Evolutionary conservation across 2,797 vertebrate genomes (phyloP).

Genomic region (Bovichtus variegatus): DNA sequence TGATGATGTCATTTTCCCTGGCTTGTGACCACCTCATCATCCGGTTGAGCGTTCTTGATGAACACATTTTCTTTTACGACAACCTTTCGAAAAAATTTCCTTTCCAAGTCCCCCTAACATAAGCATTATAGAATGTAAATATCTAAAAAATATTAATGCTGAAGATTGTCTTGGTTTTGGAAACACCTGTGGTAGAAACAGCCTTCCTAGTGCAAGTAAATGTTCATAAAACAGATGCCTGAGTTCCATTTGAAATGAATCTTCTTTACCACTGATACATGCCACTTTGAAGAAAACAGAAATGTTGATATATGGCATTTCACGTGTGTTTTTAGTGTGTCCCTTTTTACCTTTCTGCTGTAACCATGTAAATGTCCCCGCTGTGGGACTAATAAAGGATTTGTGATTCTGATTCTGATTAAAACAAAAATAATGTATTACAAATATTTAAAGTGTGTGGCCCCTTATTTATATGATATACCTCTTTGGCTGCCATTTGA

Average conservation of each 20-base stretch:
- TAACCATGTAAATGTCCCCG: too few relatives aligned
- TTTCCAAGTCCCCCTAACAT: neutral
- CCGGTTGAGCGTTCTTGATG: neutral
- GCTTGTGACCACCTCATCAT: constrained; percentile 9
- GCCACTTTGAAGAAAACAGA: neutral
- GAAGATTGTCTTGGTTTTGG: neutral
- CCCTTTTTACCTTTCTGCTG: too few relatives aligned
- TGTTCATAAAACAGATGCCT: neutral
- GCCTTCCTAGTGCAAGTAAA: neutral
- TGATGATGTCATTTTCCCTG: constrained; percentile 14
- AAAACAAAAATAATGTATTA: neutral
- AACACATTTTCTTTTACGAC: neutral
- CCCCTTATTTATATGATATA: neutral
- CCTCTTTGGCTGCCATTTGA: neutral
- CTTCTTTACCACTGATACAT: neutral
- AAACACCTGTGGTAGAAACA: neutral
- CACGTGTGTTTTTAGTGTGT: too few relatives aligned
- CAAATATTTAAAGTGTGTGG: neutral
- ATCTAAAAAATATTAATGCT: neutral
- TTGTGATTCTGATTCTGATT: too few relatives aligned
- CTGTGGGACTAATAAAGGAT: too few relatives aligned
- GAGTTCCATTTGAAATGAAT: neutral
- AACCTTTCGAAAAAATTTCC: neutral
- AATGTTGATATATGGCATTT: too few relatives aligned
- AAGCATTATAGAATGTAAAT: neutral